Conservation (phyloP, 2,113 vertebrate species). For the Zapus hudsonius region DNA sequence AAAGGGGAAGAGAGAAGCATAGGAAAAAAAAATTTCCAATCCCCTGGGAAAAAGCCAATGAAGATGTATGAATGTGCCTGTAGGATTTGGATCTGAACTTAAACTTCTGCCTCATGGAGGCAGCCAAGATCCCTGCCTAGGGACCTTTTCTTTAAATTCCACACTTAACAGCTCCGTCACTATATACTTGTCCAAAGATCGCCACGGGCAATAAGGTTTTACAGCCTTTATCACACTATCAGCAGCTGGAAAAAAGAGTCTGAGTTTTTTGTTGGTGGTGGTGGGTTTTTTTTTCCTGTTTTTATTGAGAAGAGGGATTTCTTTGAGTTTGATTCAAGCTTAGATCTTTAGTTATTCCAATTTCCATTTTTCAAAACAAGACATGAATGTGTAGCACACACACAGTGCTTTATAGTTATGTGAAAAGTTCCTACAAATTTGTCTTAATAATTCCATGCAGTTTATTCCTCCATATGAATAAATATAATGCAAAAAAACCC, state of each 20-base stretch:
- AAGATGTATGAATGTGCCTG: neutral
- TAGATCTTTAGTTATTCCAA: slow-evolving; percentile 21
- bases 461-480: neutral
- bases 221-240: neutral
- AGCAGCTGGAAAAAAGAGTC: neutral
- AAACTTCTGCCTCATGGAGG: neutral
- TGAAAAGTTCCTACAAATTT: slow-evolving; percentile 14
- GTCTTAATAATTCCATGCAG: neutral
- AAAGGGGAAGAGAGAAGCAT: no score
- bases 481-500: neutral
- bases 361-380: slow-evolving; percentile 42
- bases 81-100: neutral
- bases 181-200: neutral
- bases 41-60: neutral
- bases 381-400: slow-evolving; percentile 4
- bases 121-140: neutral
- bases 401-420: neutral
- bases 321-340: neutral
- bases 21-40: neutral
- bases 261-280: no score
- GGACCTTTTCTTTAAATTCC: neutral
- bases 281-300: neutral
- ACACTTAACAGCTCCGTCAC: neutral
- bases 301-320: slow-evolving; percentile 17
- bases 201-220: neutral